Evolutionary conservation across 1,140 invertebrate genomes (phyloP).

Genomic region (Hyphantria cunea): DNA sequence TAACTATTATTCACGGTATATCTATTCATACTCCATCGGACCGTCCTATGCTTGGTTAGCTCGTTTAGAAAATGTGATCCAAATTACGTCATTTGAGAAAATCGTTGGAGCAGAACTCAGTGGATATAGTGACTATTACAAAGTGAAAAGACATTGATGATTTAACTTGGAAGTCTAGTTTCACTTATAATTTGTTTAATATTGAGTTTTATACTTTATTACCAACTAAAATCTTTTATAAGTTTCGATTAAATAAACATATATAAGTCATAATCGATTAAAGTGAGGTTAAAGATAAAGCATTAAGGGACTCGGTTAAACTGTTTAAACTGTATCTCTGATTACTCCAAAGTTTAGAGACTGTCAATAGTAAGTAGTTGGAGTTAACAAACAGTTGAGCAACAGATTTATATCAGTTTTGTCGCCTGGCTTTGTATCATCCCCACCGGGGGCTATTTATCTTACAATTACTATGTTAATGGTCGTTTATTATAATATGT

Average conservation of each 20-base stretch:
- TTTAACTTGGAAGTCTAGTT: background rate
- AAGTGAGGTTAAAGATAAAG: constrained; percentile 18
- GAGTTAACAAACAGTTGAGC: constrained; percentile 30
- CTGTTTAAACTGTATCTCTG: constrained; percentile 25
- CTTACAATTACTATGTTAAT: constrained; percentile 47
- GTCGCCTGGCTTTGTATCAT: constrained; percentile 39
- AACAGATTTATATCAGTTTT: constrained; percentile 41
- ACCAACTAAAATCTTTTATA: background rate
- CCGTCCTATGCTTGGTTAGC: constrained; percentile 55
- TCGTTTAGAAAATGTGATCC: constrained; percentile 14
- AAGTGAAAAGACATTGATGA: constrained; percentile 6
- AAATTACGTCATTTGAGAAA: constrained; percentile 23
- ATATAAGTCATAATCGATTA: constrained; percentile 5
- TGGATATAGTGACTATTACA: constrained; percentile 9
- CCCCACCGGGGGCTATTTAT: constrained; percentile 36
- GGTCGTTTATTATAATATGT: constrained; percentile 19
- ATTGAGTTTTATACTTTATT: background rate
- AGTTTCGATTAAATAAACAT: too few relatives aligned
- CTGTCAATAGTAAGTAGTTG: constrained; percentile 20
- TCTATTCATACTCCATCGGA: constrained; percentile 53
- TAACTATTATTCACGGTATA: constrained; percentile 53
- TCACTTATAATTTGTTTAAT: background rate
- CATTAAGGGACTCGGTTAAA: constrained; percentile 4
- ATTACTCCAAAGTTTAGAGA: constrained; percentile 25
- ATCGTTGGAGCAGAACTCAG: constrained; percentile 8